phyloP scores from a whole-genome alignment of 2,113 vertebrate species.

The Ondatra zibethicus region DNA sequence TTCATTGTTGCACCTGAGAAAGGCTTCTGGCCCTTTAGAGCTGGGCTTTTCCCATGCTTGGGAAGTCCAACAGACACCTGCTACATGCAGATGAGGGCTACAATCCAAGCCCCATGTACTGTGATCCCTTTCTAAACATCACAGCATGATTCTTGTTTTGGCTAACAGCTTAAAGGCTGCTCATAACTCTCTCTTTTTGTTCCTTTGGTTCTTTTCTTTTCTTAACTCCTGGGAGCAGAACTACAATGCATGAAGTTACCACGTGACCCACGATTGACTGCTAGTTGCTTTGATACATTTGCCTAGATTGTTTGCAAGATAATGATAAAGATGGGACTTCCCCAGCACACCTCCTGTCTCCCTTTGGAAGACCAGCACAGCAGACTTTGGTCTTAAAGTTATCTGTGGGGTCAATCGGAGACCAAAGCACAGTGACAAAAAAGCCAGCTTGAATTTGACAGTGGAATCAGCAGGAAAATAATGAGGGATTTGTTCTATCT shows the following conservation, averaged over 20 bases:
- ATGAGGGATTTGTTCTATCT: conserved; percentile 37
- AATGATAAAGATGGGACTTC: background rate
- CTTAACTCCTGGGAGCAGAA: background rate
- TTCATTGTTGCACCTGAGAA: background rate
- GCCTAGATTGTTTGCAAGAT: background rate
- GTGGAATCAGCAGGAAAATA: conserved; percentile 45
- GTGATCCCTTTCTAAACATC: conserved; percentile 22
- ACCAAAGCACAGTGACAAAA: conserved; percentile 46
- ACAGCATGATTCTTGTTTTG: background rate
- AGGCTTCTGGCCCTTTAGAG: background rate
- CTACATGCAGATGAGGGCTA: background rate
- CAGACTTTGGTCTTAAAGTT: conserved; percentile 48
- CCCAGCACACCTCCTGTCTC: background rate
- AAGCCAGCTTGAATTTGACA: conserved; percentile 61
- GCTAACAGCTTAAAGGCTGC: background rate
- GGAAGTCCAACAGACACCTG: background rate
- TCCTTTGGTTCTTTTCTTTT: background rate
- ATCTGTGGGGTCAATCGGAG: conserved; percentile 67
- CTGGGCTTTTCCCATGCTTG: background rate
- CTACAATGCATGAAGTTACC: background rate
- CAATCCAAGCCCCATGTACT: background rate
- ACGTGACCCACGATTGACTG: background rate
- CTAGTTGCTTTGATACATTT: conserved; percentile 17
- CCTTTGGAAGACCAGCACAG: conserved; percentile 27
- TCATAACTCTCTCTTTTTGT: background rate